These are phyloP conservation scores for Tragulus kanchil DNA, from an alignment of 2,113 vertebrate species.

Conservation along the genomic window DNA sequence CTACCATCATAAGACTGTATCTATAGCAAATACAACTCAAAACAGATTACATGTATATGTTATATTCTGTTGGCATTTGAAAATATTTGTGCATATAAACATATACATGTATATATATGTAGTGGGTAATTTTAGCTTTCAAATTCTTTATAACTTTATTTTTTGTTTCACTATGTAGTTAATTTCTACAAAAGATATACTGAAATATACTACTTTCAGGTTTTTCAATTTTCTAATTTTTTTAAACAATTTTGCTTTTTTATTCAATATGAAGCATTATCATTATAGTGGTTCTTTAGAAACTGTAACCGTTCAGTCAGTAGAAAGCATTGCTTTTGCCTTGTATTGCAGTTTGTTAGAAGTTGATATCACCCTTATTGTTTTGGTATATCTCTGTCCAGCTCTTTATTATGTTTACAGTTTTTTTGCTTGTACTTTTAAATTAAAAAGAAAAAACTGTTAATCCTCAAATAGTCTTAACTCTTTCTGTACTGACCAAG, in stretches of 20 bases:
- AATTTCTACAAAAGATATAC: not conserved
- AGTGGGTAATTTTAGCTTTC: constrained; percentile 19
- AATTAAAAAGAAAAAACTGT: not conserved
- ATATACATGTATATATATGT: not conserved
- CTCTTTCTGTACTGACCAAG: not conserved
- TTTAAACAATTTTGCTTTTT: not conserved
- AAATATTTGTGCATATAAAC: not conserved
- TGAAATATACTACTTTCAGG: not conserved
- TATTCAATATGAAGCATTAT: not conserved
- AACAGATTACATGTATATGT: too few relatives aligned
- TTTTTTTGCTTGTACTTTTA: not conserved
- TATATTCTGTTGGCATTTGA: too few relatives aligned
- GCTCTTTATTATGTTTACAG: not conserved
- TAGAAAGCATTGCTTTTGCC: constrained; percentile 44
- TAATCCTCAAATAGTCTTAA: not conserved
- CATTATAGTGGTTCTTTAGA: not conserved
- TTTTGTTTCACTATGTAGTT: not conserved
- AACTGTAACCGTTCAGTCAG: not conserved
- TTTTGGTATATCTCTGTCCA: not conserved
- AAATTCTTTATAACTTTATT: not conserved
- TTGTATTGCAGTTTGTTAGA: not conserved
- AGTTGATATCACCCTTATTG: not conserved
- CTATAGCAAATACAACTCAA: too few relatives aligned
- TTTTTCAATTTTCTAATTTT: not conserved
- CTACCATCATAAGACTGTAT: too few relatives aligned